These are phyloP conservation scores for Gallinago solitaria DNA, from an alignment of 2,797 vertebrate species.

Conservation along the genomic window DNA sequence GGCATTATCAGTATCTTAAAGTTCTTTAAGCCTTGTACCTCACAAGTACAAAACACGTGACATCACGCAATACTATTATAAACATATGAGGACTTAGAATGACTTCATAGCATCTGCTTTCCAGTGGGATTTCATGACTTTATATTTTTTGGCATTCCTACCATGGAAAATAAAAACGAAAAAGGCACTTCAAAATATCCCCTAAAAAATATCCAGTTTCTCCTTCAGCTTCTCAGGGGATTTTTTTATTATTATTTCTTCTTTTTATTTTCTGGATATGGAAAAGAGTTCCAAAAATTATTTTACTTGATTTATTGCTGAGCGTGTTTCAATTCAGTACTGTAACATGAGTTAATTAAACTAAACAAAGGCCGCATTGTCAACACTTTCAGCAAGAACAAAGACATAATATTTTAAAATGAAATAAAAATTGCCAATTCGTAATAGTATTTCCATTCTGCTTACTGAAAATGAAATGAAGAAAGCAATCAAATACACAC, in stretches of 20 bases:
- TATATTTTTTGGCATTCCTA: background rate
- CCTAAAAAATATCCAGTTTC: constrained; percentile 20
- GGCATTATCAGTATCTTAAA: background rate
- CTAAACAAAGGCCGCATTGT: constrained; percentile 22
- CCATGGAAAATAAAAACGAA: constrained; percentile 13
- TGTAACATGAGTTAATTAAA: constrained; percentile 51
- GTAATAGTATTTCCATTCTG: constrained; percentile 12
- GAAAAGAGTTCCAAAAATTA: background rate
- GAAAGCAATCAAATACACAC: constrained; percentile 24
- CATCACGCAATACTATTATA: constrained; percentile 6
- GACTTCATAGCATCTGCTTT: constrained; percentile 6
- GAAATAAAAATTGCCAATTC: constrained; percentile 40
- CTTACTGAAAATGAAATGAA: constrained; percentile 42
- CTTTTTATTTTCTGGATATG: background rate
- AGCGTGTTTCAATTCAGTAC: background rate
- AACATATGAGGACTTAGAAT: background rate
- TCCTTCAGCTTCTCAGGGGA: background rate
- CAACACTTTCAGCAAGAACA: constrained; percentile 56
- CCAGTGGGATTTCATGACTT: background rate
- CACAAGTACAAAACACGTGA: background rate
- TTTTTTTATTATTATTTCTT: background rate
- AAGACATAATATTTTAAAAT: constrained; percentile 35
- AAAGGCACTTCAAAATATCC: background rate
- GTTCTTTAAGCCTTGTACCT: background rate
- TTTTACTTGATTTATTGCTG: constrained; percentile 6